phyloP scores from a whole-genome alignment of 2,888 invertebrate species.

The Machimus atricapillus region DNA sequence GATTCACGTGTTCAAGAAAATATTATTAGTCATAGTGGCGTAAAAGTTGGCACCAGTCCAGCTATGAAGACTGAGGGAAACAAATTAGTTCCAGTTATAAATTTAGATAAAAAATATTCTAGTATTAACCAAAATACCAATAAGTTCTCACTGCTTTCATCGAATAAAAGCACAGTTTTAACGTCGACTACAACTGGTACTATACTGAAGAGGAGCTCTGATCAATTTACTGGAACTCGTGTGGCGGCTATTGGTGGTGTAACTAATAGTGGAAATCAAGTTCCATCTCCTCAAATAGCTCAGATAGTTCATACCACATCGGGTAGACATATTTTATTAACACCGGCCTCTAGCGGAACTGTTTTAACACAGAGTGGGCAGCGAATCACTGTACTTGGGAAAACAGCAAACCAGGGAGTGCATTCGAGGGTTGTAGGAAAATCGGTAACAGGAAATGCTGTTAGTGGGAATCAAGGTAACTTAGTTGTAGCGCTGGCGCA shows the following conservation, averaged over 20 bases:
- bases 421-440: neutral
- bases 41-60: conserved; percentile 63
- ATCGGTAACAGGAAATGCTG: conserved; percentile 46
- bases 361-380: conserved; percentile 67
- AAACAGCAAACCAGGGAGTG: conserved; percentile 50
- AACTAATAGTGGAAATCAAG: neutral
- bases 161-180: conserved; percentile 29
- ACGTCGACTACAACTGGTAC: conserved; percentile 18
- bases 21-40: conserved; percentile 53
- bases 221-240: neutral
- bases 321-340: conserved; percentile 73
- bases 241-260: neutral
- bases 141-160: conserved; percentile 38
- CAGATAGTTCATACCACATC: conserved; percentile 76
- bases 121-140: conserved; percentile 48
- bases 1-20: conserved; percentile 59
- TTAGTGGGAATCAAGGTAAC: conserved; percentile 36
- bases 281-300: conserved; percentile 59
- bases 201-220: neutral
- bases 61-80: conserved; percentile 61
- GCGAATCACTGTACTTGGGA: conserved; percentile 65
- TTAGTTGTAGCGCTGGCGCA: conserved; percentile 60
- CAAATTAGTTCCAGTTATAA: conserved; percentile 56
- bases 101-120: conserved; percentile 49
- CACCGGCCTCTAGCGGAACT: conserved; percentile 62